Conservation (phyloP, 37 sponge, comb jelly and placozoan genomes). For the Chondrilla cf. caribensis region DNA sequence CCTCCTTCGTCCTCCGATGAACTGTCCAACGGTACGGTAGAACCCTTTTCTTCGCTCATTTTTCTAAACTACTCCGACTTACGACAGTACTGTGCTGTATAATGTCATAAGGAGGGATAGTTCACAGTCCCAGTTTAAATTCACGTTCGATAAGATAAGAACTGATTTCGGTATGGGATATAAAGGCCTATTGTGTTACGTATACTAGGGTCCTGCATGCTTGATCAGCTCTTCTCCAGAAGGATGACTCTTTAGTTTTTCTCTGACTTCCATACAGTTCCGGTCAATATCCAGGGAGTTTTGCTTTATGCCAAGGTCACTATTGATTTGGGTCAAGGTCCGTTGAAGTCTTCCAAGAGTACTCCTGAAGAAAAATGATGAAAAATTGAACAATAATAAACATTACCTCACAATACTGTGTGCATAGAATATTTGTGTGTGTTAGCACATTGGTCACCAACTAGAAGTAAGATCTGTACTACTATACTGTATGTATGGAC, state of each 20-base stretch:
- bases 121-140: no score
- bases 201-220: not conserved
- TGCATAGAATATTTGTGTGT: not conserved
- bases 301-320: slow-evolving; percentile 71
- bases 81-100: no score
- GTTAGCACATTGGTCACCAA: not conserved
- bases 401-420: not conserved
- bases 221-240: slow-evolving; percentile 24
- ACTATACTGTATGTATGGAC: no score
- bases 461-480: no score
- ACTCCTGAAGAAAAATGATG: slow-evolving; percentile 34
- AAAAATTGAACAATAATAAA: not conserved
- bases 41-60: no score
- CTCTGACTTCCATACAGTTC: slow-evolving; percentile 64
- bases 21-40: no score
- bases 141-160: no score
- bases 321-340: slow-evolving; percentile 70
- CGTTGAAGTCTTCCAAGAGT: slow-evolving; percentile 68
- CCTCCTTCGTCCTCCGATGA: no score
- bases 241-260: slow-evolving; percentile 16
- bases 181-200: not conserved
- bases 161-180: not conserved
- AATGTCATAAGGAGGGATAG: no score
- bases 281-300: slow-evolving; percentile 78
- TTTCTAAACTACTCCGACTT: no score